phyloP scores from a whole-genome alignment of 2,113 vertebrate species.

The Apteryx owenii region DNA sequence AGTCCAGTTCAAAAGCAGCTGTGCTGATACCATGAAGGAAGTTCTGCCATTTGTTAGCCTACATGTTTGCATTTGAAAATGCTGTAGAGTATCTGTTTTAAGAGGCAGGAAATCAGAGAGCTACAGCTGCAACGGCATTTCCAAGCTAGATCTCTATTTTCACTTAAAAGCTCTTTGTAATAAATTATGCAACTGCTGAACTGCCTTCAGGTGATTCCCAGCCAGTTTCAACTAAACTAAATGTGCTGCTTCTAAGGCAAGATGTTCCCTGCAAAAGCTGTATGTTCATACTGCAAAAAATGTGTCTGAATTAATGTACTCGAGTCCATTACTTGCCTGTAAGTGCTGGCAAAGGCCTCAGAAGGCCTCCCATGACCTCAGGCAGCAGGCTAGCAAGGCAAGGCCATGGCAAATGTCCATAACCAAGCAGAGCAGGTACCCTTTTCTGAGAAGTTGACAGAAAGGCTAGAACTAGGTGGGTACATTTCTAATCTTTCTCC shows the following conservation, averaged over 20 bases:
- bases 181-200: neutral
- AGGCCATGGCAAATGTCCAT: neutral
- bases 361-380: neutral
- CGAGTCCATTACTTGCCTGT: neutral
- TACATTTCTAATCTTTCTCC: neutral
- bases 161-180: neutral
- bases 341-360: neutral
- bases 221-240: neutral
- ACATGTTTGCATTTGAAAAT: neutral
- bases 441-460: neutral
- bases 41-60: neutral
- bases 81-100: neutral
- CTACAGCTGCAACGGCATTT: neutral
- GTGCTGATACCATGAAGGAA: rapidly evolving
- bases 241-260: neutral
- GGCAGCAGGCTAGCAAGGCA: neutral
- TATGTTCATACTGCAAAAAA: neutral
- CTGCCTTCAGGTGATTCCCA: neutral
- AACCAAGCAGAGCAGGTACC: neutral
- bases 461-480: neutral
- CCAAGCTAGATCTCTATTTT: neutral
- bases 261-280: neutral
- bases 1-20: neutral
- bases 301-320: neutral
- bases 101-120: neutral